Percentiles rank a stretch among this genome's conserved stretches.
Evolutionary conservation across 92 coral and sea anemone species (phyloP).

Genomic region (Nematostella vectensis): DNA sequence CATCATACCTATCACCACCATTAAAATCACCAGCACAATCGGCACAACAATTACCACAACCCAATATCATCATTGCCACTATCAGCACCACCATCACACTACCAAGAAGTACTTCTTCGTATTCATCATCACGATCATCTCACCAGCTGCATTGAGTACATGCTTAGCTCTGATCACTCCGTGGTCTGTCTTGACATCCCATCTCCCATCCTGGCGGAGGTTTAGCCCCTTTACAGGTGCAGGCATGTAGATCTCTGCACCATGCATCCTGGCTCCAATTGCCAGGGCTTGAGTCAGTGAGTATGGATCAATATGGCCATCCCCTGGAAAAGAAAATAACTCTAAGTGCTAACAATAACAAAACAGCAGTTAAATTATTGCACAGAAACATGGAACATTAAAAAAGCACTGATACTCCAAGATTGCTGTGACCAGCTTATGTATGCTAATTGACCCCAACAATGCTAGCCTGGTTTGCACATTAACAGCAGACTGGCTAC

Average conservation of each 20-base stretch:
- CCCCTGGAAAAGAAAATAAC: slow-evolving; percentile 35
- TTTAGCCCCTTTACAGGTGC: slow-evolving; percentile 81
- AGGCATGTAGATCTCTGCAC: slow-evolving; percentile 96
- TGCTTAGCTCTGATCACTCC: slow-evolving; percentile 86
- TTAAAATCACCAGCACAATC: neutral
- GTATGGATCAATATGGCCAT: slow-evolving; percentile 96
- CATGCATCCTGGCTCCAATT: slow-evolving; percentile 90
- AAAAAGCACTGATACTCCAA: too few relatives aligned
- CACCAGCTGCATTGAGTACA: slow-evolving; percentile 96
- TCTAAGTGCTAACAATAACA: neutral
- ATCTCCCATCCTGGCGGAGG: slow-evolving; percentile 65
- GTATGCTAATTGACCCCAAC: too few relatives aligned
- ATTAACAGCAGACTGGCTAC: too few relatives aligned
- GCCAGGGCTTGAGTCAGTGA: slow-evolving; percentile 91
- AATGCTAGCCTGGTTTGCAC: too few relatives aligned
- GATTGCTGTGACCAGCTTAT: too few relatives aligned
- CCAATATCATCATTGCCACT: neutral
- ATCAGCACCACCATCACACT: neutral
- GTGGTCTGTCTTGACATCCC: slow-evolving; percentile 92
- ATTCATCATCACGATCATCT: neutral
- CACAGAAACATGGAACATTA: neutral
- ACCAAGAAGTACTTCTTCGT: too few relatives aligned
- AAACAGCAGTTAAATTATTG: too few relatives aligned
- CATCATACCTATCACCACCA: too few relatives aligned
- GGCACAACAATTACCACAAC: neutral